Percentiles rank a stretch among this genome's conserved stretches.
phyloP scores from a whole-genome alignment of 1,140 invertebrate genomes.

The Cecropterus lyciades region DNA sequence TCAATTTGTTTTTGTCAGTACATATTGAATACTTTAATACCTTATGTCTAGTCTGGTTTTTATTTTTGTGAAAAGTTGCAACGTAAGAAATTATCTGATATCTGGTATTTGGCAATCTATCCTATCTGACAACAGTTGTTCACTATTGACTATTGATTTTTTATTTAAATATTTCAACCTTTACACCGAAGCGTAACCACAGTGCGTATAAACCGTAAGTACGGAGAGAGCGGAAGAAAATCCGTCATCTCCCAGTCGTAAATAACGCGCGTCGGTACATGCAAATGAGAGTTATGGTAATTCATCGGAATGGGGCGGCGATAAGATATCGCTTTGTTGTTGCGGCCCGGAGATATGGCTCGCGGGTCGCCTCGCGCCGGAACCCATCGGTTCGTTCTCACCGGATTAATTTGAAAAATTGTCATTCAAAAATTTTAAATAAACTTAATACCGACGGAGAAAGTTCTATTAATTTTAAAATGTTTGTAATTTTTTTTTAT shows the following conservation, averaged over 20 bases:
- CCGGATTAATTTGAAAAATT: slow-evolving; percentile 2
- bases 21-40: too few species aligned
- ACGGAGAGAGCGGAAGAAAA: slow-evolving; percentile 69
- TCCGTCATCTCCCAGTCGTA: slow-evolving; percentile 76
- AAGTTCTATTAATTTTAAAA: too few species aligned
- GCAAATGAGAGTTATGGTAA: slow-evolving; percentile 80
- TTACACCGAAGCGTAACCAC: not conserved
- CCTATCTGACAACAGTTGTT: too few species aligned
- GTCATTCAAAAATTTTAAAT: not conserved
- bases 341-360: slow-evolving; percentile 65
- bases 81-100: too few species aligned
- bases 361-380: slow-evolving; percentile 46
- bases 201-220: slow-evolving; percentile 1
- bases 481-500: too few species aligned
- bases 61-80: too few species aligned
- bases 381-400: slow-evolving; percentile 28
- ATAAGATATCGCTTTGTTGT: slow-evolving; percentile 77
- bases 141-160: too few species aligned
- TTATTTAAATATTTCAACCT: too few species aligned
- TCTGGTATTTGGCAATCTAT: too few species aligned
- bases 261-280: slow-evolving; percentile 76
- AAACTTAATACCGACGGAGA: too few species aligned
- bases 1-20: too few species aligned
- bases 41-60: too few species aligned
- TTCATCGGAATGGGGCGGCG: slow-evolving; percentile 72